Percentiles rank a stretch among this genome's conserved stretches.
phyloP scores from a whole-genome alignment of 2,113 vertebrate genomes.

The Paramormyrops kingsleyae region DNA sequence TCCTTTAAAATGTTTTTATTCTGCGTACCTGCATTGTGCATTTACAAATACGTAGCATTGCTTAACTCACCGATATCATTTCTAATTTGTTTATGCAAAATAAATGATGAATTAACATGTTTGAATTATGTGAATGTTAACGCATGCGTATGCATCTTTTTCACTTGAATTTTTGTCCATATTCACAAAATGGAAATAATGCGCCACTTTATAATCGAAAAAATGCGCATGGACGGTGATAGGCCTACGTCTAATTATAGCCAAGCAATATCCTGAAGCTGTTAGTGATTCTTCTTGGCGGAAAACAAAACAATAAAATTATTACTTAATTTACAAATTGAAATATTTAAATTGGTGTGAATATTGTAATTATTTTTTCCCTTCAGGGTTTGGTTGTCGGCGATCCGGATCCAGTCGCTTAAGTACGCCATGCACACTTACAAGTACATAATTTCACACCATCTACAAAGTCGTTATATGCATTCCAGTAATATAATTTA shows the following conservation, averaged over 20 bases:
- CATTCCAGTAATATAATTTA: neutral
- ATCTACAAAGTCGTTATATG: neutral
- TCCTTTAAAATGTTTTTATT: neutral
- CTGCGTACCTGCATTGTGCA: neutral
- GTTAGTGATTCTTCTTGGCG: neutral
- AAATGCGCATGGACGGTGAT: neutral
- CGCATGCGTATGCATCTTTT: neutral
- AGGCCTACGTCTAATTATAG: neutral
- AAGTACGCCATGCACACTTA: neutral
- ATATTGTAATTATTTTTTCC: neutral
- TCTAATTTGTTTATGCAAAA: slow-evolving; percentile 1
- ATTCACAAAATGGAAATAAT: neutral
- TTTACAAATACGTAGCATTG: neutral
- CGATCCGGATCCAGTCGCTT: neutral
- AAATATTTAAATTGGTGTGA: neutral
- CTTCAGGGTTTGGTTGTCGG: neutral
- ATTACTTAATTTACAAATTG: neutral
- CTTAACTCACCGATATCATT: neutral
- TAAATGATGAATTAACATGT: neutral
- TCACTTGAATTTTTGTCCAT: neutral
- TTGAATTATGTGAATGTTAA: neutral
- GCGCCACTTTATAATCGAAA: neutral
- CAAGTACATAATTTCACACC: neutral
- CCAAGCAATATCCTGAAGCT: neutral
- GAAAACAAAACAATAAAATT: neutral